phyloP scores from a whole-genome alignment of 2,113 vertebrate genomes.

The Malaclemys terrapin region DNA sequence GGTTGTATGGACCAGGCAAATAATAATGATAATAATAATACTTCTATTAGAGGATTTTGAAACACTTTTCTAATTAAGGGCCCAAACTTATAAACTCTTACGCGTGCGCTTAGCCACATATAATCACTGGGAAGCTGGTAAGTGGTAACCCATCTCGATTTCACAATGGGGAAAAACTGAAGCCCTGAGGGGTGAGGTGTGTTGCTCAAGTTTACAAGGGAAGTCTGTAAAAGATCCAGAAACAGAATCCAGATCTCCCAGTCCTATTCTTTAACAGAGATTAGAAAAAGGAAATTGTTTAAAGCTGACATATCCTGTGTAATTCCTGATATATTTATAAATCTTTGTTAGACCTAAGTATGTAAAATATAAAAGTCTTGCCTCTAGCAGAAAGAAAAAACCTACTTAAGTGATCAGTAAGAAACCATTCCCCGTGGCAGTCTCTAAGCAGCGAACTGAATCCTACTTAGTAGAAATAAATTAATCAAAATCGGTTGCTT shows the following conservation, averaged over 20 bases:
- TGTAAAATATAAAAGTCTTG: neutral
- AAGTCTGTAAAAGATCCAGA: neutral
- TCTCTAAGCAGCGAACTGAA: neutral
- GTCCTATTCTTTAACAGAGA: neutral
- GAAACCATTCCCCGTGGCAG: neutral
- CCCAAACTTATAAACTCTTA: neutral
- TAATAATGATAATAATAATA: neutral
- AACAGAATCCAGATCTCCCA: neutral
- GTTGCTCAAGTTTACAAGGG: neutral
- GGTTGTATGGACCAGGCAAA: neutral
- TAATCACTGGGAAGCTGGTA: neutral
- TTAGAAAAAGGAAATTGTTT: neutral
- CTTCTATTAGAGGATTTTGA: neutral
- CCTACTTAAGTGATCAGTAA: neutral
- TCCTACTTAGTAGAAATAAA: neutral
- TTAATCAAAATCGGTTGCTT: neutral
- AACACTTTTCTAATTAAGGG: constrained; percentile 27
- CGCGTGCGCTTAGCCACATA: neutral
- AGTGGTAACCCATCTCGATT: neutral
- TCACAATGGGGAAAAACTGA: neutral
- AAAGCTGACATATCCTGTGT: too few relatives aligned
- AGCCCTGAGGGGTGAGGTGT: neutral
- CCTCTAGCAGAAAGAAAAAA: neutral
- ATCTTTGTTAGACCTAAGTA: neutral
- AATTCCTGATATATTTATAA: rapidly evolving